Percentiles rank a stretch among this genome's conserved stretches.
These are phyloP conservation scores for Hoplodrina ambigua DNA, from an alignment of 2,888 invertebrate genomes.

Conservation along the genomic window DNA sequence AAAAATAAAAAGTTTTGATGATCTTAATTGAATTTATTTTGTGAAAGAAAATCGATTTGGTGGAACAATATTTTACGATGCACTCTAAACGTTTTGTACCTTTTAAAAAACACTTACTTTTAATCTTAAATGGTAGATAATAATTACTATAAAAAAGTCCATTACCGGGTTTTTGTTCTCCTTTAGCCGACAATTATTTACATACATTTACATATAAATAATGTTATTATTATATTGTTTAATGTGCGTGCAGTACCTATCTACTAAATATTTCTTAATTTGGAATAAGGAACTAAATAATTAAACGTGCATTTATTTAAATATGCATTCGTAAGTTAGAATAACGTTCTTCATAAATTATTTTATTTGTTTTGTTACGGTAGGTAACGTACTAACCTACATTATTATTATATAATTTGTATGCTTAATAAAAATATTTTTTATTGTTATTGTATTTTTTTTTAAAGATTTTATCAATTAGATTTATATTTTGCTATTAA, in stretches of 20 bases:
- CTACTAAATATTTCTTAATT: conserved; percentile 37
- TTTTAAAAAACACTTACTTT: conserved; percentile 37
- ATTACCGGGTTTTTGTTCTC: conserved; percentile 47
- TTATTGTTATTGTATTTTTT: conserved; percentile 3
- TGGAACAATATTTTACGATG: conserved; percentile 14
- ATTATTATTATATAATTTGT: neutral
- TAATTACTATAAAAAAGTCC: conserved; percentile 36
- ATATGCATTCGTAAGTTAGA: conserved; percentile 6
- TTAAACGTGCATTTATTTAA: conserved; percentile 19
- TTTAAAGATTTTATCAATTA: conserved; percentile 7
- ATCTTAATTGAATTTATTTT: conserved; percentile 13
- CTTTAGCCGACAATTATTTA: conserved; percentile 39
- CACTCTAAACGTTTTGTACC: conserved; percentile 40
- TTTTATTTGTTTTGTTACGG: conserved; percentile 1
- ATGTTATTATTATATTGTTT: conserved; percentile 37
- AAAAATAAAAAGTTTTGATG: conserved; percentile 24
- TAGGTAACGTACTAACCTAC: neutral
- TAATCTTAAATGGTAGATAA: conserved; percentile 20
- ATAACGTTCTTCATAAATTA: conserved; percentile 2
- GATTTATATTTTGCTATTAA: neutral
- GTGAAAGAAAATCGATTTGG: neutral
- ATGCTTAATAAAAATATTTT: neutral
- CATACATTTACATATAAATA: conserved; percentile 51
- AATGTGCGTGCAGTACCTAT: conserved; percentile 30
- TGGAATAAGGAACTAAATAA: conserved; percentile 34